These are phyloP conservation scores for Scaptomyza caliginosa DNA, from an alignment of 2,888 invertebrate species.

Conservation along the genomic window DNA sequence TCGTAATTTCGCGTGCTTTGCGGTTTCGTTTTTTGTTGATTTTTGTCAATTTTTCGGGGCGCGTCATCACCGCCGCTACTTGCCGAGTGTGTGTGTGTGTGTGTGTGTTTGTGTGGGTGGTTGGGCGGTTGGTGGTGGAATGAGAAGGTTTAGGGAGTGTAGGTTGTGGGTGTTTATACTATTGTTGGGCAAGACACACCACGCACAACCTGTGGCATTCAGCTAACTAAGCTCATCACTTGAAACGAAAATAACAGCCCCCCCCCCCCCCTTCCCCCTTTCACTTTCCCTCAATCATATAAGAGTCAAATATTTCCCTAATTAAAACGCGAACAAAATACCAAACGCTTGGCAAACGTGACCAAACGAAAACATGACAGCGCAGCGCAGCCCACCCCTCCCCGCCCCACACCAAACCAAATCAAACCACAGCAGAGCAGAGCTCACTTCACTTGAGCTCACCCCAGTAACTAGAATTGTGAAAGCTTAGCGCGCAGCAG, in stretches of 20 bases:
- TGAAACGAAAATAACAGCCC: slow-evolving; percentile 2
- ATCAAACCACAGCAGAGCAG: background rate
- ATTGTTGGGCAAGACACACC: background rate
- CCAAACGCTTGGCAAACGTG: background rate
- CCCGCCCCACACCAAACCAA: background rate
- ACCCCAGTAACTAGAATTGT: background rate
- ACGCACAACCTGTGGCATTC: slow-evolving; percentile 46
- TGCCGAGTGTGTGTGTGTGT: background rate
- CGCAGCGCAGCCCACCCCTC: background rate
- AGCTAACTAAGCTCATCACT: slow-evolving; percentile 1
- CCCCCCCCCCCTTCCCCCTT: background rate
- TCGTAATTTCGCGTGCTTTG: slow-evolving; percentile 35
- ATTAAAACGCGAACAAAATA: slow-evolving; percentile 16
- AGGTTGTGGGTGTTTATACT: background rate
- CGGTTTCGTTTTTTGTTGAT: slow-evolving; percentile 44
- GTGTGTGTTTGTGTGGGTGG: background rate
- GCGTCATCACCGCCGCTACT: slow-evolving; percentile 30
- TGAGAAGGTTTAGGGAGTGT: background rate
- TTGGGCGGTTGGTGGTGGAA: background rate
- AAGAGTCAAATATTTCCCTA: background rate
- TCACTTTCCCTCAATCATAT: background rate
- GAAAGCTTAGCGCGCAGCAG: background rate
- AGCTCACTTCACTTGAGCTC: background rate
- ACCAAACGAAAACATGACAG: background rate
- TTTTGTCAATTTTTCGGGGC: slow-evolving; percentile 41